These are phyloP conservation scores for Drosophila rellima DNA, from an alignment of 2,888 invertebrate species.

Conservation along the genomic window DNA sequence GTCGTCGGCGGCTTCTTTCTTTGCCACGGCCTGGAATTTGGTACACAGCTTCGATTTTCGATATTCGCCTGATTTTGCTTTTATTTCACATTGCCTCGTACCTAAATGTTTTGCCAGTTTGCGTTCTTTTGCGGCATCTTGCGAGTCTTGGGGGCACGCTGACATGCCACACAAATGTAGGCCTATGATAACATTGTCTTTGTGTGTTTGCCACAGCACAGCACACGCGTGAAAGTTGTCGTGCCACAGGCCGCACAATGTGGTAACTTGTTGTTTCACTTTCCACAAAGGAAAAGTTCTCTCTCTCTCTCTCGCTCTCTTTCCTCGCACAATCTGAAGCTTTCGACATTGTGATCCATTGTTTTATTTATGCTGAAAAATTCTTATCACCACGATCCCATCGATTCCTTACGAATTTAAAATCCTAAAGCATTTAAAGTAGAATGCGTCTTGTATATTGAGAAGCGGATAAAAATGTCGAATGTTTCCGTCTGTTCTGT, in stretches of 20 bases:
- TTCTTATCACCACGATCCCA: slow-evolving; percentile 53
- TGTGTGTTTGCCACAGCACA: slow-evolving; percentile 35
- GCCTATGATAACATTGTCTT: slow-evolving; percentile 79
- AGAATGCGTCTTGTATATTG: neutral
- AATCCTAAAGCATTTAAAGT: neutral
- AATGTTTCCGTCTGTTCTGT: slow-evolving; percentile 56
- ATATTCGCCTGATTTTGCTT: slow-evolving; percentile 14
- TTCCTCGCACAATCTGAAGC: slow-evolving; percentile 1
- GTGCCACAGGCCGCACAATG: slow-evolving; percentile 53
- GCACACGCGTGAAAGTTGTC: slow-evolving; percentile 69
- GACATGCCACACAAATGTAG: slow-evolving; percentile 73
- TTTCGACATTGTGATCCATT: slow-evolving; percentile 39
- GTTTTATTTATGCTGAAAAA: slow-evolving; percentile 55
- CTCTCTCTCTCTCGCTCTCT: neutral
- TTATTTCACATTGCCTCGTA: slow-evolving; percentile 50
- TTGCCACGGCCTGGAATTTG: slow-evolving; percentile 68
- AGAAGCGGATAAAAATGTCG: slow-evolving; percentile 3
- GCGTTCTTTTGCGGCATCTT: slow-evolving; percentile 54
- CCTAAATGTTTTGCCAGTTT: slow-evolving; percentile 62
- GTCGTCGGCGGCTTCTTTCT: slow-evolving; percentile 61
- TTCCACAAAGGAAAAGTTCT: slow-evolving; percentile 19
- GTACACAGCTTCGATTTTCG: slow-evolving; percentile 42
- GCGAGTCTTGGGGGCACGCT: slow-evolving; percentile 11
- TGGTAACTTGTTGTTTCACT: slow-evolving; percentile 34
- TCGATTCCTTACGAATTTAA: slow-evolving; percentile 24